Evolutionary conservation across 2,113 vertebrate genomes (phyloP).

Genomic region (Rhinogobius similis): DNA sequence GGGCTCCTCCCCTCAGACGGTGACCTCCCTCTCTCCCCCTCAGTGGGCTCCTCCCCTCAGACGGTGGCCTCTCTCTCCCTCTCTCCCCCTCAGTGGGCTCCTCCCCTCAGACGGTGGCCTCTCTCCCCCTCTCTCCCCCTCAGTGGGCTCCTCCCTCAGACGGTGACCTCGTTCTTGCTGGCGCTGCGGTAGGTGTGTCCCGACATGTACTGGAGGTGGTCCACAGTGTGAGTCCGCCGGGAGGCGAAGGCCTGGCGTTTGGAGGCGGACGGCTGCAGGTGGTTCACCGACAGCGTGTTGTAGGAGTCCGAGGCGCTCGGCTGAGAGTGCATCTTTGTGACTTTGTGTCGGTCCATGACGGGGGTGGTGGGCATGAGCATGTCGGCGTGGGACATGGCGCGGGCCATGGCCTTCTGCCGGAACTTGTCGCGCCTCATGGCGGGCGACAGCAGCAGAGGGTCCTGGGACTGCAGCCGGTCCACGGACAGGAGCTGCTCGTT

Average conservation of each 20-base stretch:
- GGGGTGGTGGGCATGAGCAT: slow-evolving; percentile 92
- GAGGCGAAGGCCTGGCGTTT: slow-evolving; percentile 97
- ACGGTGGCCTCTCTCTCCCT: too few species aligned
- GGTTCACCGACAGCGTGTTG: slow-evolving; percentile 89
- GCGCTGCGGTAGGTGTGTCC: slow-evolving; percentile 89
- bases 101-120: too few species aligned
- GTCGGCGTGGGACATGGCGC: slow-evolving; percentile 93
- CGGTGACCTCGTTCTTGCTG: slow-evolving; percentile 98
- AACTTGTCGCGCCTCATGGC: slow-evolving; percentile 87
- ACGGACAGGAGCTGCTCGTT: slow-evolving; percentile 93
- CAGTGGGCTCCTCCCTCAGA: slow-evolving; percentile 71
- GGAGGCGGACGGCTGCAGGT: slow-evolving; percentile 74
- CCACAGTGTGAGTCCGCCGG: slow-evolving; percentile 94
- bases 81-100: too few species aligned
- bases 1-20: too few species aligned
- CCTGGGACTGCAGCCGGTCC: slow-evolving; percentile 94
- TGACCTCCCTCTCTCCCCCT: too few species aligned
- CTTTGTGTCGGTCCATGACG: slow-evolving; percentile 89
- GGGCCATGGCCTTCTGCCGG: slow-evolving; percentile 89
- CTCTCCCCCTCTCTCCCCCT: too few species aligned
- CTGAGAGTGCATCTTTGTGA: slow-evolving; percentile 97
- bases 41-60: too few species aligned
- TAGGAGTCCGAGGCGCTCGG: slow-evolving; percentile 92
- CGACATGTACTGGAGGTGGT: slow-evolving; percentile 93
- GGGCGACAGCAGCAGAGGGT: slow-evolving; percentile 94